phyloP scores from a whole-genome alignment of 1,140 invertebrate genomes.

The Zophobas atratus region DNA sequence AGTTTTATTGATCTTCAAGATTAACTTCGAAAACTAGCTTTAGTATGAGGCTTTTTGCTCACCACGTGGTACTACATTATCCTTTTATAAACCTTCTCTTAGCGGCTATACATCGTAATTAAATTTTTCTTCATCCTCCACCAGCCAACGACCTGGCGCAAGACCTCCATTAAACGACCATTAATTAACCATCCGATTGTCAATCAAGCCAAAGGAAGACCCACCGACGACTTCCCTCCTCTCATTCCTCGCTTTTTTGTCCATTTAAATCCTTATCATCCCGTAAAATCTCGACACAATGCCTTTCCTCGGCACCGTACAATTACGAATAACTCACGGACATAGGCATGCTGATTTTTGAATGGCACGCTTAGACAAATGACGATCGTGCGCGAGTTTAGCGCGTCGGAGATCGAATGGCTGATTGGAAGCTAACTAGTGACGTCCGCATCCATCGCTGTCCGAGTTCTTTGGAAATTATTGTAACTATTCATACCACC shows the following conservation, averaged over 20 bases:
- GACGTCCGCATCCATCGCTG: constrained; percentile 59
- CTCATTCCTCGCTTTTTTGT: constrained; percentile 8
- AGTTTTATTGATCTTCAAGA: no score
- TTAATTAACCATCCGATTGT: constrained; percentile 28
- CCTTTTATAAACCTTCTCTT: no score
- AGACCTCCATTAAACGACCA: not conserved
- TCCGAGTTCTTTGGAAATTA: constrained; percentile 53
- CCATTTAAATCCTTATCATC: constrained; percentile 29
- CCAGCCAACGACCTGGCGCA: not conserved
- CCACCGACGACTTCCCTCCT: constrained; percentile 6
- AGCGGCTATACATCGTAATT: no score
- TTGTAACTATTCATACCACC: constrained; percentile 53
- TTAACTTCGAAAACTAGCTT: no score
- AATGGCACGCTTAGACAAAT: constrained; percentile 55
- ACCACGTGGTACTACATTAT: no score
- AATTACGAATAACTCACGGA: constrained; percentile 42
- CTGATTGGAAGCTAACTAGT: constrained; percentile 56
- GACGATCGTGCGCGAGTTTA: constrained; percentile 56
- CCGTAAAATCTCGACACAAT: constrained; percentile 28
- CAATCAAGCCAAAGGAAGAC: constrained; percentile 2
- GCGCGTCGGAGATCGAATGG: constrained; percentile 52
- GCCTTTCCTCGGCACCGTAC: constrained; percentile 26
- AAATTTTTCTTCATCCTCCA: no score
- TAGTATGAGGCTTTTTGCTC: no score
- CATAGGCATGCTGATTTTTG: constrained; percentile 52